These are phyloP conservation scores for Poicephalus meyeri DNA, from an alignment of 2,113 vertebrate genomes.

Conservation along the genomic window DNA sequence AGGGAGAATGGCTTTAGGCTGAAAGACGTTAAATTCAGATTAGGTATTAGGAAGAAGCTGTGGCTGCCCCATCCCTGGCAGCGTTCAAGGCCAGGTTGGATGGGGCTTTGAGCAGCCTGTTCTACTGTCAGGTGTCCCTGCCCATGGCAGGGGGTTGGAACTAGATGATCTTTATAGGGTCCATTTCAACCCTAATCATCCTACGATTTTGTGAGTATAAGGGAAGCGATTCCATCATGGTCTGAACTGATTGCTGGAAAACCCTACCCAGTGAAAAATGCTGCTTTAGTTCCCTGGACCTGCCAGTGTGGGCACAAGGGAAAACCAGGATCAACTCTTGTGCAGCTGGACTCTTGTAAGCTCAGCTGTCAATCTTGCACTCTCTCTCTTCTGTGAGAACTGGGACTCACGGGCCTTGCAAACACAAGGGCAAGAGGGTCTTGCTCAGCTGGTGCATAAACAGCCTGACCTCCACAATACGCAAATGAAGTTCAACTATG, in stretches of 20 bases:
- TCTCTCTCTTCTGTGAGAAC: background rate
- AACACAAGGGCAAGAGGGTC: background rate
- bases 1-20: background rate
- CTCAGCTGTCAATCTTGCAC: background rate
- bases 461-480: accelerated
- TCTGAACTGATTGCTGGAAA: background rate
- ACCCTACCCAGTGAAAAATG: background rate
- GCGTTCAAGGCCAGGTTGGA: background rate
- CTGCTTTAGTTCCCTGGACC: background rate
- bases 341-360: background rate
- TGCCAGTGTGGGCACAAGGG: background rate
- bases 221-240: background rate
- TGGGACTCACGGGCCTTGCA: background rate
- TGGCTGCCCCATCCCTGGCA: background rate
- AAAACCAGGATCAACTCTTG: background rate
- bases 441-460: background rate
- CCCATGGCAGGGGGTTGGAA: background rate
- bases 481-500: background rate
- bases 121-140: background rate
- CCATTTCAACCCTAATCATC: background rate
- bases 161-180: background rate
- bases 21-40: background rate
- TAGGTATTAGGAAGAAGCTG: background rate
- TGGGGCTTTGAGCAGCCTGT: background rate
- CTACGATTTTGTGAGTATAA: background rate